phyloP scores from a whole-genome alignment of 2,797 vertebrate genomes.

The Cyclura pinguis region DNA sequence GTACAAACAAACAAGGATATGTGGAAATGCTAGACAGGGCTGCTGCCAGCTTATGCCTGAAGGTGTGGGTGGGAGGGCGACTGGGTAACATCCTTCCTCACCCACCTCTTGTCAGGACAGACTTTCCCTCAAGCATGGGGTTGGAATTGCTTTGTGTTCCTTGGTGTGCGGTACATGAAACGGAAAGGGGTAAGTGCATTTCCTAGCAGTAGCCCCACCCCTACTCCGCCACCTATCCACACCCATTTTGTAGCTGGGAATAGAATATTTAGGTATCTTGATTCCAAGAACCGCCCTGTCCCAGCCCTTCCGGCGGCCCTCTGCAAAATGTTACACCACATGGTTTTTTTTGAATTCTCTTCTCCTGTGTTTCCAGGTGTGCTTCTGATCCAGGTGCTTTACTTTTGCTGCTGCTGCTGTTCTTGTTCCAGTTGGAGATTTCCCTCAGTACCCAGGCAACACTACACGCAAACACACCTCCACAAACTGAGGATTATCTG shows the following conservation, averaged over 20 bases:
- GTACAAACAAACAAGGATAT: not conserved
- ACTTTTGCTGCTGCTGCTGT: not conserved
- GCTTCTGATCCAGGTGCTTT: not conserved
- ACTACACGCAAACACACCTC: not conserved
- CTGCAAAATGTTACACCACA: not conserved
- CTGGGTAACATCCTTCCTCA: constrained; percentile 23
- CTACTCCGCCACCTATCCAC: not conserved
- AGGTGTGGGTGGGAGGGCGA: constrained; percentile 18
- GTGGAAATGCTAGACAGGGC: not conserved
- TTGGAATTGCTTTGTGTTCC: constrained; percentile 10
- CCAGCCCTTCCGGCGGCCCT: not conserved
- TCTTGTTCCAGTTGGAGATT: not conserved
- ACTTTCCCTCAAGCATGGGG: constrained; percentile 28
- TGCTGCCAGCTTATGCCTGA: constrained; percentile 8
- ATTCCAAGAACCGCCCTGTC: not conserved
- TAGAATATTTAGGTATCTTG: not conserved
- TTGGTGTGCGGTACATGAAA: not conserved
- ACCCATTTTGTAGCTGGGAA: constrained; percentile 14
- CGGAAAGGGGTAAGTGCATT: not conserved
- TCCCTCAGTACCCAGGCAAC: too few species aligned
- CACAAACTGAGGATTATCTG: not conserved
- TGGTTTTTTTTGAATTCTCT: not conserved
- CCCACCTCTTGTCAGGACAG: constrained; percentile 36
- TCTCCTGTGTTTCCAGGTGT: constrained; percentile 17
- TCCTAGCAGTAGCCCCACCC: not conserved